phyloP scores from a whole-genome alignment of 2,797 vertebrate species.

The Peromyscus attwateri region DNA sequence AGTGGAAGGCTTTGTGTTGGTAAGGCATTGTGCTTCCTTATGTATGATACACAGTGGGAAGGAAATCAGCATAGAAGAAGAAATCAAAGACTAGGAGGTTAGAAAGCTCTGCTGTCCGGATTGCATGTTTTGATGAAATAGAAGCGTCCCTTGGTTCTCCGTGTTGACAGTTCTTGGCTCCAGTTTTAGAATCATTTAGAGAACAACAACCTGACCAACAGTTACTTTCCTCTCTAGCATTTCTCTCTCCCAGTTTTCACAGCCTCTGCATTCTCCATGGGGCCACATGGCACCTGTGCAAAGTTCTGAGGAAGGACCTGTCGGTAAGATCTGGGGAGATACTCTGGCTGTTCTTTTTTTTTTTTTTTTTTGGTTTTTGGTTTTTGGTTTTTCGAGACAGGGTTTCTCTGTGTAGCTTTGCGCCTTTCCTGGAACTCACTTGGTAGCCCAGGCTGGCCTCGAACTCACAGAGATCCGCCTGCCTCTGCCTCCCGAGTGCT shows the following conservation, averaged over 20 bases:
- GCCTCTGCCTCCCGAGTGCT: no score
- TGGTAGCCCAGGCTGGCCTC: no score
- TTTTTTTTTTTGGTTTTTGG: no score
- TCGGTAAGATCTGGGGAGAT: neutral
- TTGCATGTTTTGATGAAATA: neutral
- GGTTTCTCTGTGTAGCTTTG: no score
- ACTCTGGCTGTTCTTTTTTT: neutral
- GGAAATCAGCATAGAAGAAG: neutral
- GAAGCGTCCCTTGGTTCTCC: neutral
- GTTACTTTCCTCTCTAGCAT: neutral
- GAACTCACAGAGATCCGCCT: no score
- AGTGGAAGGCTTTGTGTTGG: conserved; percentile 2
- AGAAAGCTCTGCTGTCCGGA: neutral
- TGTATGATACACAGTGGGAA: neutral
- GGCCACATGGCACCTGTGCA: neutral
- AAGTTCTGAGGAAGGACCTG: neutral
- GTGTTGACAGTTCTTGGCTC: neutral
- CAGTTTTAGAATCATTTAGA: conserved; percentile 22
- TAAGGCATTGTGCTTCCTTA: conserved; percentile 20
- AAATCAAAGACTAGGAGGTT: neutral
- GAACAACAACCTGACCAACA: neutral
- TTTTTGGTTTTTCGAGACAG: no score
- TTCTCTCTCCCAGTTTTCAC: neutral
- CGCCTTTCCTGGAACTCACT: no score
- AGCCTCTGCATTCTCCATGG: neutral